These are phyloP conservation scores for Cecidostiba fungosa DNA, from an alignment of 2,888 invertebrate genomes.

Conservation along the genomic window DNA sequence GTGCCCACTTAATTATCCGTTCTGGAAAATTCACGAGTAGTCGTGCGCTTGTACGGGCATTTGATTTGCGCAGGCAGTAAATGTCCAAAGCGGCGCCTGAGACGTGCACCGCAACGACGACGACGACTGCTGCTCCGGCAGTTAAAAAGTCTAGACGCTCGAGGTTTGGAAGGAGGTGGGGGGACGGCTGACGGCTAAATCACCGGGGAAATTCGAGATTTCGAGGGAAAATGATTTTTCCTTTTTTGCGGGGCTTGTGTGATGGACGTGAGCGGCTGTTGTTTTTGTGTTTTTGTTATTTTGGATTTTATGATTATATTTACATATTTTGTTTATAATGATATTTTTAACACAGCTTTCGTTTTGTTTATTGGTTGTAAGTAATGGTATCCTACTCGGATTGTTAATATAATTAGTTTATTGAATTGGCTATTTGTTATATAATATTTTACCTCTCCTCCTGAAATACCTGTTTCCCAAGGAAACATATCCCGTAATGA, in stretches of 20 bases:
- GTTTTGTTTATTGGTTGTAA: too few species aligned
- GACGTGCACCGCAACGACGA: not conserved
- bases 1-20: conserved; percentile 53
- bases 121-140: not conserved
- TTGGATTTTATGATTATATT: not conserved
- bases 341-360: too few species aligned
- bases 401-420: too few species aligned
- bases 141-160: conserved; percentile 28
- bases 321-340: not conserved
- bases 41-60: not conserved
- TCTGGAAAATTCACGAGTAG: conserved; percentile 53
- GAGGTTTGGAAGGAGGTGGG: not conserved
- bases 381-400: too few species aligned
- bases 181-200: not conserved
- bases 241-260: not conserved
- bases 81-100: conserved; percentile 30
- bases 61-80: conserved; percentile 41
- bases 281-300: too few species aligned
- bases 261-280: not conserved
- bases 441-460: not conserved
- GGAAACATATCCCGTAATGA: not conserved
- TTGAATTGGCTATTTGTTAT: too few species aligned
- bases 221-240: not conserved
- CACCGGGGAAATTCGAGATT: not conserved
- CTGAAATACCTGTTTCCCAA: too few species aligned